phyloP scores from a whole-genome alignment of 2,888 invertebrate species.

The Heliconius sara region DNA sequence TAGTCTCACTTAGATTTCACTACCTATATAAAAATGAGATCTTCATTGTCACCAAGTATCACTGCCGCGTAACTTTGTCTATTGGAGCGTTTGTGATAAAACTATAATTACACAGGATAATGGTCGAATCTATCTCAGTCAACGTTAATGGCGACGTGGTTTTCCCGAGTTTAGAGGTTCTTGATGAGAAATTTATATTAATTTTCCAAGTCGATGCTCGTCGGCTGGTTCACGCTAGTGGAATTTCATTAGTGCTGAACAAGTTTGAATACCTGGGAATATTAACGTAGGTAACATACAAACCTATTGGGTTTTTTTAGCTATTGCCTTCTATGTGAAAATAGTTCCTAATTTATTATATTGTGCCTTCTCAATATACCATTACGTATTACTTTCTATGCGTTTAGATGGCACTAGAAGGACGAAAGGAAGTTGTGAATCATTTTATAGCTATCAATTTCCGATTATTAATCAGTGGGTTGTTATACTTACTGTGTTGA shows the following conservation, averaged over 20 bases:
- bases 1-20: not conserved
- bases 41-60: not conserved
- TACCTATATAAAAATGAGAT: not conserved
- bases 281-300: slow-evolving; percentile 26
- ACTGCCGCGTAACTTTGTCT: not conserved
- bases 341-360: not conserved
- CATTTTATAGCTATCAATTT: slow-evolving; percentile 13
- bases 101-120: slow-evolving; percentile 34
- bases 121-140: slow-evolving; percentile 33
- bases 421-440: not conserved
- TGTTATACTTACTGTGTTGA: not conserved
- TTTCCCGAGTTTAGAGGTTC: slow-evolving; percentile 37
- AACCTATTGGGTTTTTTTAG: slow-evolving; percentile 24
- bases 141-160: slow-evolving; percentile 36
- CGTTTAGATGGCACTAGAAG: not conserved
- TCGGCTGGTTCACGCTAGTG: slow-evolving; percentile 46
- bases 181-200: slow-evolving; percentile 55
- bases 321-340: not conserved
- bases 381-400: not conserved
- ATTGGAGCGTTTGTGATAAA: slow-evolving; percentile 13
- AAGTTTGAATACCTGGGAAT: slow-evolving; percentile 36
- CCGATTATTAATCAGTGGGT: slow-evolving; percentile 9
- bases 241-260: slow-evolving; percentile 48
- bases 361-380: not conserved
- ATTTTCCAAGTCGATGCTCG: slow-evolving; percentile 57